phyloP scores from a whole-genome alignment of 2,888 invertebrate species.

The Amiota minor region DNA sequence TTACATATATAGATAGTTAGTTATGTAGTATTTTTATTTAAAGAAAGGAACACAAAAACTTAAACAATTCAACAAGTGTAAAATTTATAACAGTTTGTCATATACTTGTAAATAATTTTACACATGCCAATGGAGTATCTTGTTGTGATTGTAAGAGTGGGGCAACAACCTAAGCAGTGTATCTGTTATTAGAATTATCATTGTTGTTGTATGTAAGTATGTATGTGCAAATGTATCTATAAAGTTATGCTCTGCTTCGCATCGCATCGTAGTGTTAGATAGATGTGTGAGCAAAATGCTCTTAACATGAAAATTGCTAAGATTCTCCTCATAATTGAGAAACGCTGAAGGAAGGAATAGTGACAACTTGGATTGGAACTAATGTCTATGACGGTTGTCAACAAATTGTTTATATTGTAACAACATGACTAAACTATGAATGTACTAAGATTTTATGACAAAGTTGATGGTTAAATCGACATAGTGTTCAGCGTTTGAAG shows the following conservation, averaged over 20 bases:
- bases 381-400: too few relatives aligned
- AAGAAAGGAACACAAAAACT: not conserved
- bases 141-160: not conserved
- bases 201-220: constrained; percentile 41
- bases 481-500: too few relatives aligned
- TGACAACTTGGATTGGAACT: not conserved
- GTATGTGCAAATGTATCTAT: constrained; percentile 45
- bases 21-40: not conserved
- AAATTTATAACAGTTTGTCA: constrained; percentile 16
- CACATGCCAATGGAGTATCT: constrained; percentile 1
- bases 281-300: constrained; percentile 28
- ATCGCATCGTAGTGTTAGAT: too few relatives aligned
- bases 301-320: constrained; percentile 22
- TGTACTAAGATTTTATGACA: too few relatives aligned
- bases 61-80: constrained; percentile 26
- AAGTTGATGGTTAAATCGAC: too few relatives aligned
- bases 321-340: constrained; percentile 3
- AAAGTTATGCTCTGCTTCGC: constrained; percentile 61
- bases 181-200: not conserved
- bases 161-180: not conserved
- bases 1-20: not conserved
- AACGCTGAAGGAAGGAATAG: not conserved
- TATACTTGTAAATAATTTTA: not conserved
- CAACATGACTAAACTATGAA: too few relatives aligned
- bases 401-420: too few relatives aligned